A percentile compares a stretch with the other conserved stretches of the same genome.
Conservation (phyloP, 2,797 vertebrate genomes). For the Trichosurus vulpecula region DNA sequence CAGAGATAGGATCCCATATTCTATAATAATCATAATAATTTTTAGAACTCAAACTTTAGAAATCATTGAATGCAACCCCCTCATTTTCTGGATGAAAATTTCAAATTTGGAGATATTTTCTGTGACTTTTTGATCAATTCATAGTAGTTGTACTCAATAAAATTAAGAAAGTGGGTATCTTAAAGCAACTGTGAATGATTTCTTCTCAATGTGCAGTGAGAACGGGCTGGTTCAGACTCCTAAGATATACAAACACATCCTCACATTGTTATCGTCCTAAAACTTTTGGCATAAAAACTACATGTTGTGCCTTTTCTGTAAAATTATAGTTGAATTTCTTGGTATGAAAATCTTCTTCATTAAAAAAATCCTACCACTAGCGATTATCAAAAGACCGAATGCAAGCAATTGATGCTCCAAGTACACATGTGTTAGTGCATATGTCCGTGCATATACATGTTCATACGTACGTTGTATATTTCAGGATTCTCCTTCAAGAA, state of each 20-base stretch:
- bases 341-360: neutral
- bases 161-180: neutral
- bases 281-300: neutral
- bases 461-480: conserved; percentile 25
- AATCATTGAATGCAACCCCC: neutral
- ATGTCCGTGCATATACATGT: neutral
- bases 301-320: neutral
- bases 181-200: neutral
- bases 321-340: neutral
- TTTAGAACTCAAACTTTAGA: neutral
- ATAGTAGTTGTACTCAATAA: neutral
- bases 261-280: neutral
- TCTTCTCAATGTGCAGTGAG: neutral
- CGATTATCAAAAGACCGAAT: neutral
- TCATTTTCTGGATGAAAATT: neutral
- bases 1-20: neutral
- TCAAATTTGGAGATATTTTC: neutral
- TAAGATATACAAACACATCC: neutral
- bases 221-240: neutral
- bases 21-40: neutral
- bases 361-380: neutral
- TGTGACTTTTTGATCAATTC: neutral
- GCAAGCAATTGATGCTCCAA: neutral
- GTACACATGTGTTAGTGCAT: neutral
- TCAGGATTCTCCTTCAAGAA: neutral